These are phyloP conservation scores for Chrysocyon brachyurus DNA, from an alignment of 2,797 vertebrate species.

Conservation along the genomic window DNA sequence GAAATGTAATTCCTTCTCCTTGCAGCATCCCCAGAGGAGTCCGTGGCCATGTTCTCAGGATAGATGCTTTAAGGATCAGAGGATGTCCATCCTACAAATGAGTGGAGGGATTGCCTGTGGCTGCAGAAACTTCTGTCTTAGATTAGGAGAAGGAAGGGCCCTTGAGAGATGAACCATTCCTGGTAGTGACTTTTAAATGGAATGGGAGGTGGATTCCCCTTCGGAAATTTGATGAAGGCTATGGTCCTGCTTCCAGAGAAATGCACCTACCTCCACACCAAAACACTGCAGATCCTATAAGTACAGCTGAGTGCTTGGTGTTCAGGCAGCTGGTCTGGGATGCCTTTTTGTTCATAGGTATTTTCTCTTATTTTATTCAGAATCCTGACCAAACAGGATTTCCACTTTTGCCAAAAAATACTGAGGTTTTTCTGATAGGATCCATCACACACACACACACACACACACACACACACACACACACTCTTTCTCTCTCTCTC, in stretches of 20 bases:
- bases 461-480: too few relatives aligned
- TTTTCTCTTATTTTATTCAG: not conserved
- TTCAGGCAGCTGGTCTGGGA: not conserved
- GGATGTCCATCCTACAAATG: not conserved
- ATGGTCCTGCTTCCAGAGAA: not conserved
- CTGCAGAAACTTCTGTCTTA: not conserved
- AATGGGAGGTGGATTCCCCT: not conserved
- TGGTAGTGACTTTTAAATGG: not conserved
- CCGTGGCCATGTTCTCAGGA: not conserved
- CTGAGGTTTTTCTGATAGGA: not conserved
- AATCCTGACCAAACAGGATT: conserved; percentile 26
- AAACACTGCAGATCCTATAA: rapidly evolving
- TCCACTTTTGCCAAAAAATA: not conserved
- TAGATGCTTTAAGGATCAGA: not conserved
- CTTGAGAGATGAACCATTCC: not conserved
- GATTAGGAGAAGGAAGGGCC: not conserved
- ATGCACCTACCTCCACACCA: rapidly evolving
- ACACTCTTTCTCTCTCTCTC: too few relatives aligned
- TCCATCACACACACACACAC: not conserved
- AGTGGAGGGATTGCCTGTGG: not conserved
- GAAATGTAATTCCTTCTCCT: not conserved
- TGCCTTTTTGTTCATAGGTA: not conserved
- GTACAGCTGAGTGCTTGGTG: rapidly evolving
- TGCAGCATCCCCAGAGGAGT: too few relatives aligned
- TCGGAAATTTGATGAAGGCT: not conserved